phyloP scores from a whole-genome alignment of 1,140 invertebrate species.

The Trichonephila clavipes region DNA sequence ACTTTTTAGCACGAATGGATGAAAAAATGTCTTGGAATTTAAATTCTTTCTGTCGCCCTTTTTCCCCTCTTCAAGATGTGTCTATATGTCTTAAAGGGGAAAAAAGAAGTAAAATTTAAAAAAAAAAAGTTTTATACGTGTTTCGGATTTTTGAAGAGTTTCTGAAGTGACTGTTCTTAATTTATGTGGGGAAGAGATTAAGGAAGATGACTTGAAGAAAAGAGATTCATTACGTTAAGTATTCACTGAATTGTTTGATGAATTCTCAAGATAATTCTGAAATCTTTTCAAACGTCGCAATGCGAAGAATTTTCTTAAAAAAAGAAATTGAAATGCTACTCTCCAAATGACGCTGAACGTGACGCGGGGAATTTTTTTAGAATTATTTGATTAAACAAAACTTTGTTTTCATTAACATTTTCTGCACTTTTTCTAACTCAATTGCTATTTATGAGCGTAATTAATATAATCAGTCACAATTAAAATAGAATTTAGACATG shows the following conservation, averaged over 20 bases:
- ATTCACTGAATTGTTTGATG: constrained; percentile 30
- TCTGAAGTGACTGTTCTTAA: constrained; percentile 4
- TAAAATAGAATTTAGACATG: too few species aligned
- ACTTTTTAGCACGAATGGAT: constrained; percentile 19
- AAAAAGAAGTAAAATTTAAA: background rate
- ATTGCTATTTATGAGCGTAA: too few species aligned
- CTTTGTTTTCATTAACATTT: too few species aligned
- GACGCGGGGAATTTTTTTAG: background rate
- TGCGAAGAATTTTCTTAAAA: background rate
- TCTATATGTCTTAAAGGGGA: background rate
- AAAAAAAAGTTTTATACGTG: background rate
- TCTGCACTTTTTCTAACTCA: too few species aligned
- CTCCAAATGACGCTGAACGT: background rate
- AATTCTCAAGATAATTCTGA: constrained; percentile 3
- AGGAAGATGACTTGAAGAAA: background rate
- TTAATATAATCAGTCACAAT: too few species aligned
- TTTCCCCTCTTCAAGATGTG: background rate
- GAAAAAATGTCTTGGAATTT: background rate
- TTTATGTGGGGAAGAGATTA: constrained; percentile 1
- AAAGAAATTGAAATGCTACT: background rate
- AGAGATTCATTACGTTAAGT: constrained; percentile 19
- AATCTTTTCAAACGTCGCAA: constrained; percentile 6
- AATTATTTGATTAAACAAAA: background rate
- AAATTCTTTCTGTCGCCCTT: constrained; percentile 18
- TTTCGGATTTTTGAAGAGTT: constrained; percentile 36